Evolutionary conservation across 2,797 vertebrate genomes (phyloP).

Genomic region (Morelia viridis): DNA sequence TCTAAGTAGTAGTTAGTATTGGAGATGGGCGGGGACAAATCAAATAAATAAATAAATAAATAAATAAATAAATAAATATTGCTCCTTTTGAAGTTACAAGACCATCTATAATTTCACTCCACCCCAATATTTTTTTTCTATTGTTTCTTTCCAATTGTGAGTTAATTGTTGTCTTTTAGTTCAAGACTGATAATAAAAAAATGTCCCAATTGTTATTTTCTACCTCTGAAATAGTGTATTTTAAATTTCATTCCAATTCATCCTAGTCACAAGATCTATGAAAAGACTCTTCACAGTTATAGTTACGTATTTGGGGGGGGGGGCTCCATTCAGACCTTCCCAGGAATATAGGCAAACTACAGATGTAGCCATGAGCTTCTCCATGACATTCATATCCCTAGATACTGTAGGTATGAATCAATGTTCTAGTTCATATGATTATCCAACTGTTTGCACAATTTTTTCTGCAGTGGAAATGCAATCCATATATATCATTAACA

Average conservation of each 20-base stretch:
- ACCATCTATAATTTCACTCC: neutral
- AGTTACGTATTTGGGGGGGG: neutral
- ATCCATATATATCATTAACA: neutral
- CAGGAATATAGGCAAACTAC: neutral
- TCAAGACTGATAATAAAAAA: neutral
- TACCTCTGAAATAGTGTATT: neutral
- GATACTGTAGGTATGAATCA: neutral
- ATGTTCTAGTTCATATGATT: neutral
- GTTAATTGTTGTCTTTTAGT: neutral
- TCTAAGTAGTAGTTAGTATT: neutral
- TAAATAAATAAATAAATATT: too few species aligned
- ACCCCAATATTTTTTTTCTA: neutral
- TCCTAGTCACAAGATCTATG: neutral
- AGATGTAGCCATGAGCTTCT: neutral
- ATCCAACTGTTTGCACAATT: neutral
- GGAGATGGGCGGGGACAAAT: too few species aligned
- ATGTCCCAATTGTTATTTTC: neutral
- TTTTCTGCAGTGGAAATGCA: neutral
- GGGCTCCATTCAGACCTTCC: neutral
- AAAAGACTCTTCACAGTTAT: neutral
- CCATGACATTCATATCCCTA: neutral
- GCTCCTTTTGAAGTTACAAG: neutral
- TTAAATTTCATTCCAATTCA: neutral
- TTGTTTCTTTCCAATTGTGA: neutral
- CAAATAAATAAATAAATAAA: too few species aligned